Base-by-base conservation (phyloP, 2,888 invertebrate genomes). In the Heliothis peltigera region DNA sequence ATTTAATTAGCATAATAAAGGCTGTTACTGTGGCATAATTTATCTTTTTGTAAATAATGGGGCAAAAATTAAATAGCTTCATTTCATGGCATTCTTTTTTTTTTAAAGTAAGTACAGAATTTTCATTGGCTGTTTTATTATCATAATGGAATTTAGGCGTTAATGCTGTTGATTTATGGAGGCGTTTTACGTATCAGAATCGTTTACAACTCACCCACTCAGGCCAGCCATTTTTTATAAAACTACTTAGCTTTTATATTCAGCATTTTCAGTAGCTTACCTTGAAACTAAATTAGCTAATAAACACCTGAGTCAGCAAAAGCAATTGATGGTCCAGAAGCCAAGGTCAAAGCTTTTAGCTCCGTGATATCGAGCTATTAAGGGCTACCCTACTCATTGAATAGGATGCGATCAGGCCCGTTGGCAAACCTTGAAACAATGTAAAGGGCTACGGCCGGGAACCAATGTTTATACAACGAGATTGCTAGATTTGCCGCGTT, bases 401-500 rank as follows among this genome's bases (percentile, higher is more conserved):
- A 64, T 49, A 52, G 65, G 54, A 51, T 54, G 46, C 60, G 67
- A 67, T 67, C 73, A 61, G 22, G n/a, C 8, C 49, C 22, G 43
- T 22, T 46, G 39, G 63, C 43, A 39, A 46, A 32, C 58, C 57
- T 56, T 39, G 47, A 64, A 61, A 64, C 56, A 57, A 64, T 70
- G 58, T 58, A 51, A 63, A 61, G 53, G 65, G 59, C 44, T 61
- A 39, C 58, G 53, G 32, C 52, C 42, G 49, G 35, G 43, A 69
- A 70, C 70, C 70, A 76, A 81, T 78, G 75, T 81, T 75, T 73
- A 69, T 21, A 32, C 49, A 52, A 47, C 44, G 52, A 55, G 63
- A 81, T 80, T 70, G 73, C 65, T 58, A 62, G 63, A 75, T 65
- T 64, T 60, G 52, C 63, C 35, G 46, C 58, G 32, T 60, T 65